Evolutionary conservation across 2,113 vertebrate species (phyloP).

Genomic region (Petromus typicus): DNA sequence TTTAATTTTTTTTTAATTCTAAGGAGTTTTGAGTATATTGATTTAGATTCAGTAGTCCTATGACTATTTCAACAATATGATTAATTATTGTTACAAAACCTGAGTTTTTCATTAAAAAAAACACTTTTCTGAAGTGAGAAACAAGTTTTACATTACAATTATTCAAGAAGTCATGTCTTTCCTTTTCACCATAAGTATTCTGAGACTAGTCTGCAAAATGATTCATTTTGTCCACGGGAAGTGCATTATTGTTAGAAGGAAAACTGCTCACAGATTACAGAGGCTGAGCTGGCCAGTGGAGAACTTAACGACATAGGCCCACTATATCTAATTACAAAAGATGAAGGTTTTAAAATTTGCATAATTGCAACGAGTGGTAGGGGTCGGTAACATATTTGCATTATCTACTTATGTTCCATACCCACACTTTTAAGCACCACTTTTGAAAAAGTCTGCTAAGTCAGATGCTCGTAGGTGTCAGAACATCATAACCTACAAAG

Average conservation of each 20-base stretch:
- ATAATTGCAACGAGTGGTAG: slow-evolving; percentile 90
- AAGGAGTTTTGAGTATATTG: slow-evolving; percentile 27
- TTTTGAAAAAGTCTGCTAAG: slow-evolving; percentile 88
- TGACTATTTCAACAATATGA: slow-evolving; percentile 71
- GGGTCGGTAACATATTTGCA: slow-evolving; percentile 92
- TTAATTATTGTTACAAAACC: slow-evolving; percentile 83
- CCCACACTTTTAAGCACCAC: slow-evolving; percentile 90
- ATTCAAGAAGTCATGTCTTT: slow-evolving; percentile 60
- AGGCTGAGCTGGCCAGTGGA: slow-evolving; percentile 81
- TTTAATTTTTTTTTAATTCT: slow-evolving; percentile 17
- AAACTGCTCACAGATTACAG: slow-evolving; percentile 73
- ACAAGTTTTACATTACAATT: slow-evolving; percentile 78
- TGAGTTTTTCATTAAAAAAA: slow-evolving; percentile 78
- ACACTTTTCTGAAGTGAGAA: slow-evolving; percentile 84
- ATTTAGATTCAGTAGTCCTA: slow-evolving; percentile 82
- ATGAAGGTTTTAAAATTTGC: slow-evolving; percentile 90
- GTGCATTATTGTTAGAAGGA: slow-evolving; percentile 72
- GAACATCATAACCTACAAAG: slow-evolving; percentile 86
- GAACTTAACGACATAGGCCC: slow-evolving; percentile 85
- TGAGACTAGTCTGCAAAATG: slow-evolving; percentile 78
- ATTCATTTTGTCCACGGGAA: slow-evolving; percentile 80
- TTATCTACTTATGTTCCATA: slow-evolving; percentile 91
- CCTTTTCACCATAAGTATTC: slow-evolving; percentile 78
- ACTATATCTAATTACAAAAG: slow-evolving; percentile 90
- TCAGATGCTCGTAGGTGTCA: slow-evolving; percentile 88